These are phyloP conservation scores for Sipha flava DNA, from an alignment of 1,140 invertebrate genomes.

Conservation along the genomic window DNA sequence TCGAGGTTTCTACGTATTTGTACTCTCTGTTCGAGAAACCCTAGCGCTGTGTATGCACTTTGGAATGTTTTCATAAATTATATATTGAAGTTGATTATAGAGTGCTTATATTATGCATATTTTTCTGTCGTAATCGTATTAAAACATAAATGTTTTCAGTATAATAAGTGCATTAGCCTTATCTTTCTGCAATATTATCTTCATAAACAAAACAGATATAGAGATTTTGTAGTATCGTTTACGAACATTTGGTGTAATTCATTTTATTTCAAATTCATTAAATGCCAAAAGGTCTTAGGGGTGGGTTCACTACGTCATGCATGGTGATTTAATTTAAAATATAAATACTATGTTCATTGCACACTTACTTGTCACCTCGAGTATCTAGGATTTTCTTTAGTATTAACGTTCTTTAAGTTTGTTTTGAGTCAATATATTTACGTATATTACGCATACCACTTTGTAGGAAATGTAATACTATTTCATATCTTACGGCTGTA, in stretches of 20 bases:
- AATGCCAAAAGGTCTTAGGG: conserved; percentile 7
- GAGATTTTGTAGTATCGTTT: not conserved
- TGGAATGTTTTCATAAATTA: not conserved
- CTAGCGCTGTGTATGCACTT: no score
- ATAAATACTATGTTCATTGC: not conserved
- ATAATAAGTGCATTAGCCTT: no score
- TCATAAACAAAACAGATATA: no score
- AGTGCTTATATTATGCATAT: not conserved
- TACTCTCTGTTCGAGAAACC: not conserved
- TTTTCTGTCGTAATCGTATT: not conserved
- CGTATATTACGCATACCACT: no score
- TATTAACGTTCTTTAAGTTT: no score
- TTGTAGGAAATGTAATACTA: no score
- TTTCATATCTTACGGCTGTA: no score
- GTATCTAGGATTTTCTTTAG: no score
- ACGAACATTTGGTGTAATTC: no score
- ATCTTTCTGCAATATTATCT: no score
- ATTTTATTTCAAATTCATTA: not conserved
- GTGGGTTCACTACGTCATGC: not conserved
- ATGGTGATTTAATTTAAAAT: not conserved
- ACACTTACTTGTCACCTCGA: no score
- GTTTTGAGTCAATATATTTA: no score
- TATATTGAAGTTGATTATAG: not conserved
- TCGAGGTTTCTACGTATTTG: not conserved
- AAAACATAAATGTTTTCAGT: not conserved